Conservation (phyloP, 2,797 vertebrate species). For the Prionace glauca region DNA sequence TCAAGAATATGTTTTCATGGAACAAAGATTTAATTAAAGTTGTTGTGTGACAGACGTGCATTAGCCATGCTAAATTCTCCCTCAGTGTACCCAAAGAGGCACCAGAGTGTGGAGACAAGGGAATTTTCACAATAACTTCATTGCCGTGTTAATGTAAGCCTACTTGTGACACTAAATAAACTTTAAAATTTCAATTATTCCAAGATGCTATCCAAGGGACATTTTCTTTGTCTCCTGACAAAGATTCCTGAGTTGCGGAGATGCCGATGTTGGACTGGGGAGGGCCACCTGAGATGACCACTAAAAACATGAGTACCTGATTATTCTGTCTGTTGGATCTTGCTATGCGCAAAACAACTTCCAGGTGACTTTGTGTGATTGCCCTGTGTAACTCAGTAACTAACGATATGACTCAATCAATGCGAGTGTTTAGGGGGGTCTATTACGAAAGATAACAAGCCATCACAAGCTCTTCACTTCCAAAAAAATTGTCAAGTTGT, state of each 20-base stretch:
- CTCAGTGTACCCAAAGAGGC: too few relatives aligned
- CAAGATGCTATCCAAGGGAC: neutral
- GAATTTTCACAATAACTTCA: too few relatives aligned
- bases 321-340: neutral
- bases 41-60: neutral
- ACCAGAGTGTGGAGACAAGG: too few relatives aligned
- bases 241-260: neutral
- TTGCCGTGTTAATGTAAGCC: too few relatives aligned
- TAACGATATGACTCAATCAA: neutral
- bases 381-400: neutral
- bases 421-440: neutral
- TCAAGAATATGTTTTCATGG: neutral
- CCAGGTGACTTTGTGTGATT: neutral
- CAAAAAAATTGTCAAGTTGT: neutral
- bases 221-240: neutral
- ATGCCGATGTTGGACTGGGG: too few relatives aligned
- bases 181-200: neutral
- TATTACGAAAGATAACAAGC: neutral
- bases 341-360: neutral
- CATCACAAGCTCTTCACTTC: neutral
- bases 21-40: neutral
- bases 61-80: too few relatives aligned
- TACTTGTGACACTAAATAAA: too few relatives aligned
- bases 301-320: neutral
- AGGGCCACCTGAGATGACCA: neutral